Percentiles rank a stretch among this genome's conserved stretches.
Evolutionary conservation across 2,888 invertebrate species (phyloP).

Genomic region (Philonicus albiceps): DNA sequence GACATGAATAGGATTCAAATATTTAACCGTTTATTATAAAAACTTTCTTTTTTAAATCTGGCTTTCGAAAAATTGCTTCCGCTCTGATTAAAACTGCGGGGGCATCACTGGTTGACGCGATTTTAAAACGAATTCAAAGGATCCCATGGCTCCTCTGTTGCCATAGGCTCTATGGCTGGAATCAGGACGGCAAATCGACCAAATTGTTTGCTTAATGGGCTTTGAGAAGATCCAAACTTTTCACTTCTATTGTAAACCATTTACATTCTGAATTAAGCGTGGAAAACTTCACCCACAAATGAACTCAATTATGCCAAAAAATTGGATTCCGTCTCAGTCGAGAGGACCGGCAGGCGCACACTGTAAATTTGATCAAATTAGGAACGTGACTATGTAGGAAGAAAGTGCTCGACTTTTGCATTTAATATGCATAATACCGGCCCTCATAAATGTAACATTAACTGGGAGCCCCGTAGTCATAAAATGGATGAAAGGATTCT

Average conservation of each 20-base stretch:
- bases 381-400: neutral
- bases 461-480: neutral
- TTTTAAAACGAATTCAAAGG: neutral
- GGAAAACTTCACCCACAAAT: neutral
- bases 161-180: neutral
- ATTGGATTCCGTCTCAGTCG: neutral
- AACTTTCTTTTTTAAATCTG: neutral
- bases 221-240: neutral
- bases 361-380: constrained; percentile 4
- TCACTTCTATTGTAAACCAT: neutral
- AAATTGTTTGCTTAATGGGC: neutral
- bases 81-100: neutral
- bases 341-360: neutral
- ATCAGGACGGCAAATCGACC: neutral
- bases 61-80: neutral
- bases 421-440: neutral
- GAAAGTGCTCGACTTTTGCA: neutral
- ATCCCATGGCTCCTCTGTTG: neutral
- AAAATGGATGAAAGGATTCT: neutral
- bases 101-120: too few species aligned
- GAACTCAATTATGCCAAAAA: neutral
- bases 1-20: too few species aligned
- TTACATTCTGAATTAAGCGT: neutral
- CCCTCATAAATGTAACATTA: constrained; percentile 2
- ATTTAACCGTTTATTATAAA: too few species aligned